phyloP scores from a whole-genome alignment of 2,888 invertebrate genomes.

The Leistus spinibarbis region DNA sequence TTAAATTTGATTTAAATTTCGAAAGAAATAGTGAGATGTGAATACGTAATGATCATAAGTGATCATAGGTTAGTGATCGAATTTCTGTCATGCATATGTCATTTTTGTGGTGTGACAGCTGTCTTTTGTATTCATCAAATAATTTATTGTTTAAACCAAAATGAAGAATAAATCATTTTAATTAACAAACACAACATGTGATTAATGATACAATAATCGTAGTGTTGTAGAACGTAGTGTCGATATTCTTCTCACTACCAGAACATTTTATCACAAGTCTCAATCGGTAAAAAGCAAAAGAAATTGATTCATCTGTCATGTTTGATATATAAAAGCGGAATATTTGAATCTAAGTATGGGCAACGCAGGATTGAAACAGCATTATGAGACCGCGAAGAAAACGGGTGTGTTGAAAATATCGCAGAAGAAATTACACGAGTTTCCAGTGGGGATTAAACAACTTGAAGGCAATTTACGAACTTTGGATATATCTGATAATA shows the following conservation, averaged over 20 bases:
- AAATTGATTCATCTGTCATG: conserved; percentile 1
- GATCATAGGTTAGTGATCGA: too few species aligned
- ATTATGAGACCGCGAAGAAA: conserved; percentile 93
- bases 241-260: not conserved
- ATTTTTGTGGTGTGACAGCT: too few species aligned
- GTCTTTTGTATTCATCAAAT: not conserved
- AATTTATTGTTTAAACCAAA: not conserved
- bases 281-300: not conserved
- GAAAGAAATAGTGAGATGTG: too few species aligned
- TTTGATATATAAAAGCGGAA: not conserved
- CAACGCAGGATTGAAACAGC: conserved; percentile 87
- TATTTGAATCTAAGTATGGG: conserved; percentile 69
- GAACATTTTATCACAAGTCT: not conserved
- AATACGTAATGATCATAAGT: too few species aligned
- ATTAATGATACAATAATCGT: conserved; percentile 28
- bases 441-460: conserved; percentile 71
- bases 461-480: conserved; percentile 78
- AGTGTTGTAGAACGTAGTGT: conserved; percentile 12
- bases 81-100: too few species aligned
- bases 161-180: not conserved
- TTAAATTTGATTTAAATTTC: too few species aligned
- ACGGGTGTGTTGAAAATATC: conserved; percentile 93
- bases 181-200: conserved; percentile 9
- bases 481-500: conserved; percentile 92
- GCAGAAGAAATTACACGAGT: conserved; percentile 79